Evolutionary conservation across 2,797 vertebrate genomes (phyloP).

Genomic region (Myotis daubentonii): DNA sequence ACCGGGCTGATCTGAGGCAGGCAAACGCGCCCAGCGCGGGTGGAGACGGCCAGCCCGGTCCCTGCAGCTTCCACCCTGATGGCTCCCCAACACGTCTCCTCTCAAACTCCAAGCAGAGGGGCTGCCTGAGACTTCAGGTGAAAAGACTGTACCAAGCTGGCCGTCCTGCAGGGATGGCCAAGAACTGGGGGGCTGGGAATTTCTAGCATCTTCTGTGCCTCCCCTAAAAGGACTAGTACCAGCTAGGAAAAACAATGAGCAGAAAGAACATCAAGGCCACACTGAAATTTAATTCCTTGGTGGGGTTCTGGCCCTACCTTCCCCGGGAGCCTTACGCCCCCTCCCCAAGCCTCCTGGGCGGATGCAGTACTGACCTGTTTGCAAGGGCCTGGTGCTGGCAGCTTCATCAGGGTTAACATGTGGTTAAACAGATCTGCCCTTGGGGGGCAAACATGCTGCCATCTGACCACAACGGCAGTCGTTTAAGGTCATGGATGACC

Average conservation of each 20-base stretch:
- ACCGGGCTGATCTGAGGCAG: neutral
- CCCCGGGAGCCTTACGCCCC: neutral
- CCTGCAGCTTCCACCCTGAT: neutral
- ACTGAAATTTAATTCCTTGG: slow-evolving; percentile 55
- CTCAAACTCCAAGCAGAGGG: neutral
- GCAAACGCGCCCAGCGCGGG: neutral
- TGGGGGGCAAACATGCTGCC: slow-evolving; percentile 45
- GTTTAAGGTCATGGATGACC: slow-evolving; percentile 49
- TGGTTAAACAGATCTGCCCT: slow-evolving; percentile 48
- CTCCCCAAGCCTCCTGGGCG: neutral
- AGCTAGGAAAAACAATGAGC: neutral
- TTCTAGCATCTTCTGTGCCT: neutral
- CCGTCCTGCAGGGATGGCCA: neutral
- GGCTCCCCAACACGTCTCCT: slow-evolving; percentile 1
- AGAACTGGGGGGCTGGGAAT: neutral
- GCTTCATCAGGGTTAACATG: slow-evolving; percentile 26
- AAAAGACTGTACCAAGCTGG: neutral
- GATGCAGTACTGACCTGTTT: neutral
- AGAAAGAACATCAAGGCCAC: slow-evolving; percentile 46
- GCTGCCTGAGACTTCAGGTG: neutral
- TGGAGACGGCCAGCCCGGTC: neutral
- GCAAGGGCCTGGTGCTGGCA: neutral
- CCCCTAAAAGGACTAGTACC: neutral
- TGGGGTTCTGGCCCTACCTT: neutral
- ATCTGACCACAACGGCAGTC: slow-evolving; percentile 23